Evolutionary conservation across 2,888 invertebrate genomes (phyloP).

Genomic region (Ornithoptera alexandrae): DNA sequence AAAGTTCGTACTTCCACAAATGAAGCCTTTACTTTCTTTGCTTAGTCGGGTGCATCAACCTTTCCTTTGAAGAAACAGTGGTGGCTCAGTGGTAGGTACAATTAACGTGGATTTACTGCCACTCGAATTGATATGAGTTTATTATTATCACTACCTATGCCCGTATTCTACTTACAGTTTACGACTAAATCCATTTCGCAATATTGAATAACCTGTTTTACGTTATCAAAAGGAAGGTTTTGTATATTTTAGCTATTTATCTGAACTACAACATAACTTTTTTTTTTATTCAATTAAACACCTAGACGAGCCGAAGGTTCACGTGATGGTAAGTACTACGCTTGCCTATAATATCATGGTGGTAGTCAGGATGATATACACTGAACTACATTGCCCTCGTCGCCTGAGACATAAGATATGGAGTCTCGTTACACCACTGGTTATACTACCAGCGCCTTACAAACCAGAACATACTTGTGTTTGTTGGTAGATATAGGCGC

Average conservation of each 20-base stretch:
- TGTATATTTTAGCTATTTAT: background rate
- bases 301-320: too few relatives aligned
- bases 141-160: constrained; percentile 44
- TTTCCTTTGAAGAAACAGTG: constrained; percentile 23
- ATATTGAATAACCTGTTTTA: constrained; percentile 26
- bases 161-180: constrained; percentile 16
- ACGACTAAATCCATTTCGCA: constrained; percentile 35
- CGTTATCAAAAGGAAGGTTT: constrained; percentile 1
- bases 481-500: too few relatives aligned
- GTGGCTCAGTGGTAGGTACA: constrained; percentile 17
- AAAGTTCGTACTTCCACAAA: constrained; percentile 13
- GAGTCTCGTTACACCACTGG: too few relatives aligned
- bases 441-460: too few relatives aligned
- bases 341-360: too few relatives aligned
- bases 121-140: constrained; percentile 49
- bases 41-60: constrained; percentile 25
- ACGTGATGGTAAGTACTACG: too few relatives aligned
- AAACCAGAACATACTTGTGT: too few relatives aligned
- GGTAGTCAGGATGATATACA: too few relatives aligned
- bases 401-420: too few relatives aligned
- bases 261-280: too few relatives aligned
- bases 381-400: too few relatives aligned
- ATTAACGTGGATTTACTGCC: constrained; percentile 40
- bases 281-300: too few relatives aligned
- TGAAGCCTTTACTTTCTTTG: constrained; percentile 12